Evolutionary conservation across 2,797 vertebrate species (phyloP), one percentile per base, ranked within the genome.

Genomic region (Gymnocypris eckloni): DNA sequence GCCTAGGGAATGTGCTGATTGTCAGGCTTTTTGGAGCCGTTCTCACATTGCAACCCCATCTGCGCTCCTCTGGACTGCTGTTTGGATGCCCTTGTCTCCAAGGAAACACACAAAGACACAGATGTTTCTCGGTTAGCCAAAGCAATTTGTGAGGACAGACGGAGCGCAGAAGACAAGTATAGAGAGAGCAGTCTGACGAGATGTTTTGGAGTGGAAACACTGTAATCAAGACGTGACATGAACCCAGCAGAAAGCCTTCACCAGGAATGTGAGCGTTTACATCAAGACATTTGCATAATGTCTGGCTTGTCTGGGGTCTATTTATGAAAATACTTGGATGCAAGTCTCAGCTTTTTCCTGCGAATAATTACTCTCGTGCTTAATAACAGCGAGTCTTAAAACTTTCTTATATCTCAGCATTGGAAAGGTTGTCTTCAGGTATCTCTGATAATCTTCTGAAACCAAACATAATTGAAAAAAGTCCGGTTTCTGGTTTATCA

Each of bases 1-100:
- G 84, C 91, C 87, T 86, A 66, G 90, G 94, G 94, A 96, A 96
- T 96, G 94, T 95, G 94, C 94, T 95, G 94, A 95, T 94, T 93
- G 83, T 89, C 91, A 89, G 18, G 61, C 43, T 86, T 89, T 91
- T 92, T 91, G 90, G 90, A 93, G 90, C 91, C 83, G 84, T 91
- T 93, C 92, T 94, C 92, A 92, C 92, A 92, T 94, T 93, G 94
- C 92, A 86, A 88, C 92, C 91, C 90, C 92, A 90, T 92, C 92
- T 93, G 25, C 80, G 56, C 64, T 79, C 52, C 54, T 87, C 25
- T 48, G 39, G 67, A 73, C 41, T 52, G 71, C 84, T 95, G 87
- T 95, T 95, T 94, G 90, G 92, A 93, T 95, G 92, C 87, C 88
- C 88, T 71, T 81, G 94, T 94, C 77, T 89, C 93, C 92, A 91